Conservation (phyloP, 2,888 invertebrate species). For the Eustalomyia histrio region DNA sequence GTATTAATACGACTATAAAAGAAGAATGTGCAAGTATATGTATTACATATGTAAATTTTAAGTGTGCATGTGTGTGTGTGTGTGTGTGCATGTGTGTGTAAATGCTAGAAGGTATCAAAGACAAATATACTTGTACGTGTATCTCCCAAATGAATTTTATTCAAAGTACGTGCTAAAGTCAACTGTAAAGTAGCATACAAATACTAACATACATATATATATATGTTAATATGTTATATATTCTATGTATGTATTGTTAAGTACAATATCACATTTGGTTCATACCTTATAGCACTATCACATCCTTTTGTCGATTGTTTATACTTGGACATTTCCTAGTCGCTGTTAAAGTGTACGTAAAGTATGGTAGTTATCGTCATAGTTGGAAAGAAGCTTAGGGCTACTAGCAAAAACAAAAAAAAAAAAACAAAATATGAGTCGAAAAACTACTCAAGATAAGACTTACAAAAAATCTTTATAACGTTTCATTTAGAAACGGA, state of each 20-base stretch:
- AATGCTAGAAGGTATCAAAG: constrained; percentile 32
- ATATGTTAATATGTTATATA: background rate
- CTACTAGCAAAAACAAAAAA: background rate
- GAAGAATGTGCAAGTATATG: background rate
- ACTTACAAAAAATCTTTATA: background rate
- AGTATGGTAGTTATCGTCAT: constrained; percentile 11
- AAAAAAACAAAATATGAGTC: too few relatives aligned
- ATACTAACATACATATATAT: too few relatives aligned
- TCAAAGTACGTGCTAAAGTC: constrained; percentile 53
- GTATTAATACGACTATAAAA: background rate
- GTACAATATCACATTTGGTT: background rate
- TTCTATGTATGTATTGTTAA: background rate
- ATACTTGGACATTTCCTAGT: constrained; percentile 46
- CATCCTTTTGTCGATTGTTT: constrained; percentile 45
- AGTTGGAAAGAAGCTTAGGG: background rate
- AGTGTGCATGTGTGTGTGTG: background rate
- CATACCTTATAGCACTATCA: constrained; percentile 36
- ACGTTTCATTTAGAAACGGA: background rate
- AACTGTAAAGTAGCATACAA: constrained; percentile 6
- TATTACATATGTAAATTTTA: constrained; percentile 4
- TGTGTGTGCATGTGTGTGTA: background rate
- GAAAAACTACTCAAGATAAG: background rate
- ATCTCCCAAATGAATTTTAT: constrained; percentile 48
- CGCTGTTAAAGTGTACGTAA: constrained; percentile 5
- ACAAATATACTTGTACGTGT: constrained; percentile 49